Percentiles rank a stretch among this genome's conserved stretches.
These are phyloP conservation scores for Meloidogyne hapla DNA, from an alignment of 1,140 invertebrate species.

Conservation along the genomic window DNA sequence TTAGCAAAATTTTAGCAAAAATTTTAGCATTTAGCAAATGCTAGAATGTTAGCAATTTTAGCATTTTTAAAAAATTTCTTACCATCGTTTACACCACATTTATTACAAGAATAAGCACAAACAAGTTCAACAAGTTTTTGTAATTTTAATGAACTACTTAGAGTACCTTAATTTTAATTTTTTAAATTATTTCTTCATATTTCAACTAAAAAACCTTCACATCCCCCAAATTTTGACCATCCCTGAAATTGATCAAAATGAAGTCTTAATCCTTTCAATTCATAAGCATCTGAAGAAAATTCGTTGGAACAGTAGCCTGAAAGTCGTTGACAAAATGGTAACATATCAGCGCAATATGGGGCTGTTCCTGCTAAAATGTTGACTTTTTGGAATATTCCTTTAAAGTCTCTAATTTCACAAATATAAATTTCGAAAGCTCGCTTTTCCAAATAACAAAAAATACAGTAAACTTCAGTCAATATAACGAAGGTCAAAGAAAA, in stretches of 20 bases:
- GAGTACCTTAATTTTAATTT: slow-evolving; percentile 20
- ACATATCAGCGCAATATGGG: slow-evolving; percentile 27
- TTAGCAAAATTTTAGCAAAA: too few relatives aligned
- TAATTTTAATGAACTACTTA: slow-evolving; percentile 33
- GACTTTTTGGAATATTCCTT: too few relatives aligned
- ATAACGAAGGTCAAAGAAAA: too few relatives aligned
- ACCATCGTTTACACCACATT: slow-evolving; percentile 20
- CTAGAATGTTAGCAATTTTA: too few relatives aligned
- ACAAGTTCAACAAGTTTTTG: slow-evolving; percentile 39
- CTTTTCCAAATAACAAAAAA: too few relatives aligned
- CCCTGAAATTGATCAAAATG: slow-evolving; percentile 33
- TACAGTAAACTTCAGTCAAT: too few relatives aligned
- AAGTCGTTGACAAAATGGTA: slow-evolving; percentile 39
- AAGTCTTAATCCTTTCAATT: slow-evolving; percentile 27
- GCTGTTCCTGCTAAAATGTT: too few relatives aligned
- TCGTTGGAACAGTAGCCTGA: slow-evolving; percentile 39
- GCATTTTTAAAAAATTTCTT: too few relatives aligned
- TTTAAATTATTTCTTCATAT: neutral
- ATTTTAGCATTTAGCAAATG: too few relatives aligned
- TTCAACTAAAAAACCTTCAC: slow-evolving; percentile 34
- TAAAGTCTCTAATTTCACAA: too few relatives aligned
- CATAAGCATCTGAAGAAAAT: slow-evolving; percentile 26
- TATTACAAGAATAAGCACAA: slow-evolving; percentile 35
- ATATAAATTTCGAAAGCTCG: too few relatives aligned
- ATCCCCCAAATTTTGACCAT: neutral